phyloP scores from a whole-genome alignment of 2,797 vertebrate genomes.

The Enteromius anoplus region DNA sequence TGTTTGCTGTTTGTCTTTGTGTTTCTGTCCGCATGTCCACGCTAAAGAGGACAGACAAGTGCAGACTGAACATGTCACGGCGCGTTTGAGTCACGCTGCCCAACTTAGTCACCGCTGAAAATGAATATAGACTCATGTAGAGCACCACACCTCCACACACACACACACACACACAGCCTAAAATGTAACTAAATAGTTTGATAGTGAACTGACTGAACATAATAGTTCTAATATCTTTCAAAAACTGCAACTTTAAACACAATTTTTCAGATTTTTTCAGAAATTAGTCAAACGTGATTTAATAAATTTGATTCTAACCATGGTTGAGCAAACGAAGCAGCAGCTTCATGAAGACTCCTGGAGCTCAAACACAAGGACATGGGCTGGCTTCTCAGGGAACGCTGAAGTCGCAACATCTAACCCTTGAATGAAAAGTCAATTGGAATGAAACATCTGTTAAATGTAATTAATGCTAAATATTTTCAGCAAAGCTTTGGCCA shows the following conservation, averaged over 20 bases:
- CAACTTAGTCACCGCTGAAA: conserved; percentile 50
- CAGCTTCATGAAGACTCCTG: too few relatives aligned
- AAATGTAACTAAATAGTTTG: neutral
- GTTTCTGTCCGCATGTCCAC: conserved; percentile 28
- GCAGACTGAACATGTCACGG: conserved; percentile 53
- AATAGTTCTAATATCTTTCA: too few relatives aligned
- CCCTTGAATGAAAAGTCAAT: too few relatives aligned
- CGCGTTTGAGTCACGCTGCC: conserved; percentile 46
- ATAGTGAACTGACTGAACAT: neutral
- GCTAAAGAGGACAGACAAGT: conserved; percentile 49
- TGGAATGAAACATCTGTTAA: too few relatives aligned
- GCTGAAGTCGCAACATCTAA: neutral
- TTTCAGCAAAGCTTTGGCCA: too few relatives aligned
- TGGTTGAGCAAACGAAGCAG: too few relatives aligned
- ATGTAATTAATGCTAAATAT: too few relatives aligned
- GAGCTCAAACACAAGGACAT: too few relatives aligned
- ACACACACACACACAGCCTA: neutral
- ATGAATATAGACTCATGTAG: conserved; percentile 22
- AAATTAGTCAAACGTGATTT: too few relatives aligned
- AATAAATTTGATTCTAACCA: too few relatives aligned
- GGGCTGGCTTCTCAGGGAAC: neutral
- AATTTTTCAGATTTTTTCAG: too few relatives aligned
- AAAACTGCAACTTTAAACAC: too few relatives aligned
- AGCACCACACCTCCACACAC: neutral
- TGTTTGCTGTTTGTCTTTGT: conserved; percentile 19